Percentiles rank a stretch among this genome's conserved stretches.
These are phyloP conservation scores for Listronotus bonariensis DNA, from an alignment of 1,140 invertebrate species.

Conservation along the genomic window DNA sequence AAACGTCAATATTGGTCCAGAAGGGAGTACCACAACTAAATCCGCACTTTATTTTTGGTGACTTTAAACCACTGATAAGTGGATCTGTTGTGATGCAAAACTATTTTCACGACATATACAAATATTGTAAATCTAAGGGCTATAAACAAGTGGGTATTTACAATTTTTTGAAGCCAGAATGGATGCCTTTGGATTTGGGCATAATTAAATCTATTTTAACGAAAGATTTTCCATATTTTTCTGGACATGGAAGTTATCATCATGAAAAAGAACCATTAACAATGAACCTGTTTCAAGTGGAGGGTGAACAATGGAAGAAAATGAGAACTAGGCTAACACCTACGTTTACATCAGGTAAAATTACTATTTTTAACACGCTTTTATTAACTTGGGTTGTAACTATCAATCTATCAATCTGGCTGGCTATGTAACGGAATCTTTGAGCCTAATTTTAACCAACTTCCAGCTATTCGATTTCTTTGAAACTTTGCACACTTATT, in stretches of 20 bases:
- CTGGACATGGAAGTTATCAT: conserved; percentile 40
- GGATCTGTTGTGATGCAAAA: neutral
- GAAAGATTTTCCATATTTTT: conserved; percentile 33
- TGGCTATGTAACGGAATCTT: too few species aligned
- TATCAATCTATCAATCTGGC: too few species aligned
- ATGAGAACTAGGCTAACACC: conserved; percentile 57
- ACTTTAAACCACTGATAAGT: neutral
- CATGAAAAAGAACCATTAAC: conserved; percentile 57
- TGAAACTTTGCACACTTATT: too few species aligned
- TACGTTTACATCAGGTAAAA: conserved; percentile 57
- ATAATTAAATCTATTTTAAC: conserved; percentile 11
- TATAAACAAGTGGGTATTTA: conserved; percentile 18
- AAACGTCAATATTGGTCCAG: conserved; percentile 11
- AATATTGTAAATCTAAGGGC: neutral
- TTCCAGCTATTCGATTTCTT: too few species aligned
- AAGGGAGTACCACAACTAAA: conserved; percentile 14
- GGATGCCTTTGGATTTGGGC: neutral
- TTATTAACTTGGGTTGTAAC: too few species aligned
- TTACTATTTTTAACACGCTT: too few species aligned
- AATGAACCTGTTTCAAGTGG: conserved; percentile 57
- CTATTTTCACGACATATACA: conserved; percentile 6
- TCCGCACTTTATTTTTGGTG: conserved; percentile 15
- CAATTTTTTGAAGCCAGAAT: conserved; percentile 1
- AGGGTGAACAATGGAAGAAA: conserved; percentile 59
- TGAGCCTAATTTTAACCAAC: too few species aligned